Evolutionary conservation across 2,888 invertebrate species (phyloP).

Genomic region (Crematogaster levior): DNA sequence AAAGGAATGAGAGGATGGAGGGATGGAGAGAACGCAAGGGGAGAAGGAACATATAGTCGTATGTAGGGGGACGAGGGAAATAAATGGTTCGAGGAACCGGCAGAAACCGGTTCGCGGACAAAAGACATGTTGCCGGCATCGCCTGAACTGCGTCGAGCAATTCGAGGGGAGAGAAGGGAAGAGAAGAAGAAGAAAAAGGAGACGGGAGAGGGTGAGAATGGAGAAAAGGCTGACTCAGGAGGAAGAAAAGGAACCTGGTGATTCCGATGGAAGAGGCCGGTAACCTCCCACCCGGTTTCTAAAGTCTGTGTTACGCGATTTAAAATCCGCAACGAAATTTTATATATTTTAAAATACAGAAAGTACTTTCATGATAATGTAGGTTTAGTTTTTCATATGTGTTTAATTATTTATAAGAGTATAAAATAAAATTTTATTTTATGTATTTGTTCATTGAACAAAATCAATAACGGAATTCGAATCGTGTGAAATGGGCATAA

Average conservation of each 20-base stretch:
- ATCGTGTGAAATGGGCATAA: conserved; percentile 26
- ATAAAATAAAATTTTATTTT: neutral
- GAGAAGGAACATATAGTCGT: conserved; percentile 31
- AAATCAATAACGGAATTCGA: neutral
- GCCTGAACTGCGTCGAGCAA: conserved; percentile 57
- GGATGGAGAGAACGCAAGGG: conserved; percentile 48
- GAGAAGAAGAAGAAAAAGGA: conserved; percentile 48
- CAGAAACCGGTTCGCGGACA: conserved; percentile 81
- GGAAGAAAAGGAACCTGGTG: conserved; percentile 54
- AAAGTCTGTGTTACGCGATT: conserved; percentile 22
- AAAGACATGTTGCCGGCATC: conserved; percentile 76
- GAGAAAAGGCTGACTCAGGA: conserved; percentile 66
- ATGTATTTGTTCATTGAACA: neutral
- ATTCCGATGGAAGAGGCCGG: conserved; percentile 63
- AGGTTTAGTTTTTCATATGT: neutral
- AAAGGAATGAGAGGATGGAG: conserved; percentile 25
- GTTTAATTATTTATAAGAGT: neutral
- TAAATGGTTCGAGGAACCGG: conserved; percentile 82
- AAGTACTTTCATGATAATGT: neutral
- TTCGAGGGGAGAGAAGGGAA: conserved; percentile 59
- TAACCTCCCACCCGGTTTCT: conserved; percentile 38
- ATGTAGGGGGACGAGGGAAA: conserved; percentile 66
- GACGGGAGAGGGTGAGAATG: conserved; percentile 55
- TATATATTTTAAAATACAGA: neutral
- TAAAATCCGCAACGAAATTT: neutral